Conservation (phyloP, 2,113 vertebrate genomes). For the Danionella cerebrum region DNA sequence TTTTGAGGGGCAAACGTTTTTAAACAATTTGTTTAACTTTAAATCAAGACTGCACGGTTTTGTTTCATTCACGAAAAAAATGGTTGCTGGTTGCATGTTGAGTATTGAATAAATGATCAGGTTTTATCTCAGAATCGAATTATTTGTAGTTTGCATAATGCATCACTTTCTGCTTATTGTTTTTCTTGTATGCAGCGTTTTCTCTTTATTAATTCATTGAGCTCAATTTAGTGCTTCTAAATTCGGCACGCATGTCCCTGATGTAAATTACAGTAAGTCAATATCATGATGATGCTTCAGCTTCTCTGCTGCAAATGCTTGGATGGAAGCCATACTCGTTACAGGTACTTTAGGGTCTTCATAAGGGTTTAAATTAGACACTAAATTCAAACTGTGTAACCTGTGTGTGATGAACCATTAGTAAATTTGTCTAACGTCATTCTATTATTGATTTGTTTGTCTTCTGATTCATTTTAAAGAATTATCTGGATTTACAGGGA, state of each 20-base stretch:
- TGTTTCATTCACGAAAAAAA: too few relatives aligned
- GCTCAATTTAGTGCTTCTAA: slow-evolving; percentile 1
- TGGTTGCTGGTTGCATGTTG: too few relatives aligned
- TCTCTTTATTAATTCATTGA: slow-evolving; percentile 31
- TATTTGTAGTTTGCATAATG: not conserved
- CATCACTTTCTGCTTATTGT: not conserved
- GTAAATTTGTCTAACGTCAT: not conserved
- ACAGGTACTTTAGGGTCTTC: slow-evolving; percentile 17
- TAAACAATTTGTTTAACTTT: too few relatives aligned
- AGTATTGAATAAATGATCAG: too few relatives aligned
- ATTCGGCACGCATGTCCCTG: slow-evolving; percentile 22
- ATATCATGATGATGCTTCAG: slow-evolving; percentile 24
- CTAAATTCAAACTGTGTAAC: not conserved
- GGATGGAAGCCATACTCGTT: slow-evolving; percentile 28
- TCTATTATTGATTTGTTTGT: not conserved
- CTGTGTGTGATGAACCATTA: not conserved
- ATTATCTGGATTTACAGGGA: too few relatives aligned
- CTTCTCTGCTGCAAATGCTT: slow-evolving; percentile 6
- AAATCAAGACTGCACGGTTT: too few relatives aligned
- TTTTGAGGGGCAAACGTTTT: too few relatives aligned
- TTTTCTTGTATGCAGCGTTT: slow-evolving; percentile 8
- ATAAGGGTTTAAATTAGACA: not conserved
- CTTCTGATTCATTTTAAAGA: not conserved
- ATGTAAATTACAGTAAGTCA: slow-evolving; percentile 36
- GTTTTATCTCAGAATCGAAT: too few relatives aligned